Evolutionary conservation across 1,140 invertebrate species (phyloP), one percentile per base, ranked within the genome.

Genomic region (Drosophila kurseongensis): DNA sequence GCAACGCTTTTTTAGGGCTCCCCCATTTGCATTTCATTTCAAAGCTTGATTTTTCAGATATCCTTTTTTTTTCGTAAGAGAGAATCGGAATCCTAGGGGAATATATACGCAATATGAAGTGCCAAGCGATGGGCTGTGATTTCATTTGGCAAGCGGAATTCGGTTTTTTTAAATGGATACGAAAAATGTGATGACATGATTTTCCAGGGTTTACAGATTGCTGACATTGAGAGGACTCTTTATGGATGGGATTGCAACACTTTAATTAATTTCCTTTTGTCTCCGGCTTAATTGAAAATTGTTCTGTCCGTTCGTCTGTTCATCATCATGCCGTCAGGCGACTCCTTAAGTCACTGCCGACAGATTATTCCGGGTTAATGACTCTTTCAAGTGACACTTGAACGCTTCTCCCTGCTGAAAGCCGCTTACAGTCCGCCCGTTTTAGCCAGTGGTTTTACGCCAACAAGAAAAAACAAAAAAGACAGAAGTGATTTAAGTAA

Each of bases 1-100:
- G 83, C 82, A 71, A 51, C 61, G 50, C 12, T 78, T 74, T 80
- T 71, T 75, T 59, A 56, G 45, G 58, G 41, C 29, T 54, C 8
- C 40, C 63, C 50, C 44, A 86, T 86, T 86, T 86, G 84, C 83
- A 86, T 86, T 79, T 75, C 62, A 61, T 75, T 85, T 80, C 45
- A 60, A 77, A 80, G 71, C 54, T 45, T 52, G 67, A 57, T 71
- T 71, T 67, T 66, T 48, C 60, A 32, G 60, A 44, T 62, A 48
- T 48, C 40, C 44, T 38, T 12, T 45, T 36, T 59, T 42, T 38
- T 73, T 71, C 44, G 65, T 38, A 32, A 18, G 40, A 51, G n/a
- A 13, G 14, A 60, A 40, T 62, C 65, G 16, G 12, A 60, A 38
- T 62, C 68, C 78, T 63, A 45, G 71, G 58, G 78, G 69, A 58